A percentile compares a stretch with the other conserved stretches of the same genome.
These are phyloP conservation scores for Salticus scenicus DNA, from an alignment of 2,888 invertebrate genomes.

Conservation along the genomic window DNA sequence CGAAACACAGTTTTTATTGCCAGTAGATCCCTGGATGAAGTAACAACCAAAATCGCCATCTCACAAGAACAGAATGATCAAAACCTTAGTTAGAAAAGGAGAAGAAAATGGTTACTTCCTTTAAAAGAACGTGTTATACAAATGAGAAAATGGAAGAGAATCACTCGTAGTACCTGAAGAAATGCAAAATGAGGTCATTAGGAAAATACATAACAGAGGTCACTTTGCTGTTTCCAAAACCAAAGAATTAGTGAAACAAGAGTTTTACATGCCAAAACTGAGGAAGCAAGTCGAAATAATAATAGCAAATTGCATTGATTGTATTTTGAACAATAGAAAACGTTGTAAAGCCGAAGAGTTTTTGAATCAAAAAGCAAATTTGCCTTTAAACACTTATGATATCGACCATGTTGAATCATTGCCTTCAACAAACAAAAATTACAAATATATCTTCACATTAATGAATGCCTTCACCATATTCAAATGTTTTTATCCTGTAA, in stretches of 20 bases:
- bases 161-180: no score
- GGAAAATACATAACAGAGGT: no score
- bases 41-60: not conserved
- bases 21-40: not conserved
- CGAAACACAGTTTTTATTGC: not conserved
- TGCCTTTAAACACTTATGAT: not conserved
- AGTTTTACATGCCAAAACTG: slow-evolving; percentile 12
- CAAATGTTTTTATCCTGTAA: no score
- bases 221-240: slow-evolving; percentile 11
- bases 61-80: not conserved
- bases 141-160: no score
- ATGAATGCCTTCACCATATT: not conserved
- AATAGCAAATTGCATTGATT: no score
- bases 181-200: no score
- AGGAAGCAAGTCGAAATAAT: no score
- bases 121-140: not conserved
- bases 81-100: not conserved
- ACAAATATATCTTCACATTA: not conserved
- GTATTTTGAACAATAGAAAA: no score
- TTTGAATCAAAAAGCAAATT: not conserved
- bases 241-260: not conserved
- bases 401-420: not conserved
- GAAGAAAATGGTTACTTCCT: not conserved
- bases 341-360: not conserved
- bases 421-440: no score